Percentiles rank a stretch among this genome's conserved stretches.
phyloP scores from a whole-genome alignment of 2,888 invertebrate genomes.

The Mycogona germanica region DNA sequence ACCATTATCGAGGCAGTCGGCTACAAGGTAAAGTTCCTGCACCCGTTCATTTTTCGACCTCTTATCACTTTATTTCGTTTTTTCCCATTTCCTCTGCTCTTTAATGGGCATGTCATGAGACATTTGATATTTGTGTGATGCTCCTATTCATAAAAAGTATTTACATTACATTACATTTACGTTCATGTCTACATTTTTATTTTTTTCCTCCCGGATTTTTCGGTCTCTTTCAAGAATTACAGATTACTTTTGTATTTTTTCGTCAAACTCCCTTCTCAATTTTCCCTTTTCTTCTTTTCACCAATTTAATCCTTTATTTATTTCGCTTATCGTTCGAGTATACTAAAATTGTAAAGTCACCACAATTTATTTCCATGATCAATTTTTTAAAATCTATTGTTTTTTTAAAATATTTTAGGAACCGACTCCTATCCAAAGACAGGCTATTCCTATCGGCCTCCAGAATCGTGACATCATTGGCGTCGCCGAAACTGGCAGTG shows the following conservation, averaged over 20 bases:
- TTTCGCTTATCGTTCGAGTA: background rate
- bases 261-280: background rate
- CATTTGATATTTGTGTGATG: too few species aligned
- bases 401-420: constrained; percentile 41
- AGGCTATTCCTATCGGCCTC: constrained; percentile 95
- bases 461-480: constrained; percentile 79
- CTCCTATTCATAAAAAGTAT: too few species aligned
- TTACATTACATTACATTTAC: too few species aligned
- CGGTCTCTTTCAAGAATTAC: too few species aligned
- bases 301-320: too few species aligned
- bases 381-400: background rate
- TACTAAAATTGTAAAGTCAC: background rate
- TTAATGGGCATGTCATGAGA: too few species aligned
- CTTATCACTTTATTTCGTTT: too few species aligned
- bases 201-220: background rate
- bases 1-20: constrained; percentile 91
- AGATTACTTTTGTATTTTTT: background rate
- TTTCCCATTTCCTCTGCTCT: too few species aligned
- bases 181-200: background rate
- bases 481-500: constrained; percentile 97
- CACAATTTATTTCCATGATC: too few species aligned
- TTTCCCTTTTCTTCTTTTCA: too few species aligned
- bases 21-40: constrained; percentile 50
- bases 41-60: too few species aligned
- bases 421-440: constrained; percentile 97